Conservation (phyloP, 2,797 vertebrate species). For the Scolopax bukidnonensis region DNA sequence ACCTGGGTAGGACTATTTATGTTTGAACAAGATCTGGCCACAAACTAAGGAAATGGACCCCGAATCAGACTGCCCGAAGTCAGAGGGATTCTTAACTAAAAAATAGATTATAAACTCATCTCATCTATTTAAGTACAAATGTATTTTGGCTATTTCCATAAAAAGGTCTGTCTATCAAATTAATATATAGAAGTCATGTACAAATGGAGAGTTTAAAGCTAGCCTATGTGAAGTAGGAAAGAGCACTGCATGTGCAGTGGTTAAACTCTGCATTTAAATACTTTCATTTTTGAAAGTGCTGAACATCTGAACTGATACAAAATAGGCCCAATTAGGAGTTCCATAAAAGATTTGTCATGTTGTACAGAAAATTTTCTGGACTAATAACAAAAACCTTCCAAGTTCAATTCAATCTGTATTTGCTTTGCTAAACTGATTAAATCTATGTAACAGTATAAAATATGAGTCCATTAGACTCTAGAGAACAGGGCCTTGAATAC, state of each 20-base stretch:
- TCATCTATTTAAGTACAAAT: background rate
- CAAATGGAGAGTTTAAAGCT: background rate
- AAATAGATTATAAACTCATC: background rate
- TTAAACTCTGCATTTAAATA: background rate
- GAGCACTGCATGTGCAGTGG: rapidly evolving
- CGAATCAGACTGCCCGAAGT: background rate
- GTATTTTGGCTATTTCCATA: background rate
- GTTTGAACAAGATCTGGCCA: background rate
- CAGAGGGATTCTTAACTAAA: background rate
- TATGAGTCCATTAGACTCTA: background rate
- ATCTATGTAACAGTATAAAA: background rate
- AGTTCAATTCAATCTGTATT: background rate
- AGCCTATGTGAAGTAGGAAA: background rate
- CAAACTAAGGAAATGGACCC: background rate
- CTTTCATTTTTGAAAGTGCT: background rate
- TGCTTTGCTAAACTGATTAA: background rate
- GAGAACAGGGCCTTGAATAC: background rate
- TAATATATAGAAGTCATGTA: background rate
- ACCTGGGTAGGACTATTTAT: background rate
- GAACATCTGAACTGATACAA: background rate
- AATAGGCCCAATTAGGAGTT: background rate
- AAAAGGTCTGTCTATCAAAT: background rate
- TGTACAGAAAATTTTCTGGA: background rate
- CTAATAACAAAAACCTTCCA: background rate
- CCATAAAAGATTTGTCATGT: background rate